phyloP scores from a whole-genome alignment of 2,113 vertebrate genomes.

The Pteropus alecto region DNA sequence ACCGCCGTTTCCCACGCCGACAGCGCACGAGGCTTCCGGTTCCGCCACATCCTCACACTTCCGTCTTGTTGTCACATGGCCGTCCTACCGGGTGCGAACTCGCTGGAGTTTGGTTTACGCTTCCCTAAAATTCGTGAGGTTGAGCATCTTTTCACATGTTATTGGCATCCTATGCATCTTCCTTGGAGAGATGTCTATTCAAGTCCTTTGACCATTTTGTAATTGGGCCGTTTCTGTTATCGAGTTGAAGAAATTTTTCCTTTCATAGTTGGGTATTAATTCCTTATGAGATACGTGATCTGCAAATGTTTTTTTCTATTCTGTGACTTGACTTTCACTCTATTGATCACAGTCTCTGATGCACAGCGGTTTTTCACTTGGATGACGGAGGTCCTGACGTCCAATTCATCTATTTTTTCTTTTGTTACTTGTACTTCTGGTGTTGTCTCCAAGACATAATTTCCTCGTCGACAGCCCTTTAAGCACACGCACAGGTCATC shows the following conservation, averaged over 20 bases:
- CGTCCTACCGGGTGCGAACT: no score
- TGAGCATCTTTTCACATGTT: not conserved
- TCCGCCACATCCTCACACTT: no score
- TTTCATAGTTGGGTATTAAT: not conserved
- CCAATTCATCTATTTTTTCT: not conserved
- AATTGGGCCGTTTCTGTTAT: not conserved
- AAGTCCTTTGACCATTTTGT: not conserved
- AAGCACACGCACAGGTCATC: not conserved
- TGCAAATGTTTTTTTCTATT: not conserved
- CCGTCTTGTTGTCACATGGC: accelerated
- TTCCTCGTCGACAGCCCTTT: not conserved
- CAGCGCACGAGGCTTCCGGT: accelerated
- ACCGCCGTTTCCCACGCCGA: accelerated
- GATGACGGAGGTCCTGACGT: not conserved
- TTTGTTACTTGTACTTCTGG: not conserved
- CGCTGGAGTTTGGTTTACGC: not conserved
- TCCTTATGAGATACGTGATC: not conserved
- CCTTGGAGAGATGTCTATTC: not conserved
- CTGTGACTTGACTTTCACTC: not conserved
- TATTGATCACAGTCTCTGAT: not conserved
- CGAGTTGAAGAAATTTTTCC: not conserved
- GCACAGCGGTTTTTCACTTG: not conserved
- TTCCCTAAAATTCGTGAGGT: not conserved
- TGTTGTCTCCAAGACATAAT: not conserved
- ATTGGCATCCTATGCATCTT: not conserved